Conservation (phyloP, 37 sponge, comb jelly and placozoan genomes). For the Ianthella basta region DNA sequence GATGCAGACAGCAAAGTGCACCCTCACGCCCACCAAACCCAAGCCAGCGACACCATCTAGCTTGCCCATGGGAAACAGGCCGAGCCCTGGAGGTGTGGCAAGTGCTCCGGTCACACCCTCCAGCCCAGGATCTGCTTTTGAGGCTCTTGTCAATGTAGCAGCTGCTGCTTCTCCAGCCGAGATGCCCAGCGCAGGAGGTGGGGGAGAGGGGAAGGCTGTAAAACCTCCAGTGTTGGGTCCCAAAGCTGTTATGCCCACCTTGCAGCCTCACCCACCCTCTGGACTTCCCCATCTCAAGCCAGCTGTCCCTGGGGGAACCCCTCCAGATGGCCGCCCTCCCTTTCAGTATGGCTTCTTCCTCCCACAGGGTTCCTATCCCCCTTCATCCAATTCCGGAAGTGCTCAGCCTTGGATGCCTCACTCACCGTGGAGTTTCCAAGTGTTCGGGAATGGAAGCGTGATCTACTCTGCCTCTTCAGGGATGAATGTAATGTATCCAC, state of each 20-base stretch:
- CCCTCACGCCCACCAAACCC: neutral
- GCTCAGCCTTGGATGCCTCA: neutral
- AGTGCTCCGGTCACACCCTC: slow-evolving; percentile 17
- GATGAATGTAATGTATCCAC: neutral
- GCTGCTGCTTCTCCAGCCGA: slow-evolving; percentile 72
- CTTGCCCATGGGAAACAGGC: neutral
- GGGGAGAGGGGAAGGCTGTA: neutral
- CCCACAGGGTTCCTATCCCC: neutral
- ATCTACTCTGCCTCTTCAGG: slow-evolving; percentile 11
- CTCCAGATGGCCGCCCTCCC: neutral
- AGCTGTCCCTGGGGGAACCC: neutral
- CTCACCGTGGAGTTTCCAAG: slow-evolving; percentile 1
- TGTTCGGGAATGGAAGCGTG: neutral
- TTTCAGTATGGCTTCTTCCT: neutral
- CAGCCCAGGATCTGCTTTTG: slow-evolving; percentile 47
- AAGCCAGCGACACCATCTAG: slow-evolving; percentile 6
- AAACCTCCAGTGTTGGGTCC: neutral
- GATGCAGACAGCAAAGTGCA: neutral
- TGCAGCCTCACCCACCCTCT: neutral
- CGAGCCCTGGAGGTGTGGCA: too few species aligned
- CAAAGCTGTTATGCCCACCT: neutral
- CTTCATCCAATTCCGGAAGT: neutral
- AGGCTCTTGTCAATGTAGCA: slow-evolving; percentile 76
- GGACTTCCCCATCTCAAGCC: neutral
- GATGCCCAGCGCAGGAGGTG: slow-evolving; percentile 32